Conservation (phyloP, 2,888 invertebrate species). For the Trypoxylon attenuatum region DNA sequence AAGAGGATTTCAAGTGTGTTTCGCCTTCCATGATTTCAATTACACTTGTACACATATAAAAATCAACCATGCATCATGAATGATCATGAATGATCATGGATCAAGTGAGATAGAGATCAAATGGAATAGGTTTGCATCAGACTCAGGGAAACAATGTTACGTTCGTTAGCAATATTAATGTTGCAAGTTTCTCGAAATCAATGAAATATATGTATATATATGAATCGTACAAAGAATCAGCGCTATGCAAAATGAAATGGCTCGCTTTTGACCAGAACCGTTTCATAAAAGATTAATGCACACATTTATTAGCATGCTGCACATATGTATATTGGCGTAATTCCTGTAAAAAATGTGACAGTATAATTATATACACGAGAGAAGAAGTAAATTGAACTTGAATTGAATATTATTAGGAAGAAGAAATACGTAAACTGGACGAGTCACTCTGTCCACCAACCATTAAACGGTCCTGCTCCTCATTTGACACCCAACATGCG, state of each 20-base stretch:
- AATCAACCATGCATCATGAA: constrained; percentile 58
- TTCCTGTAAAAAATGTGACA: constrained; percentile 41
- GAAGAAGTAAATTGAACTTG: constrained; percentile 28
- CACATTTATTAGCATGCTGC: constrained; percentile 55
- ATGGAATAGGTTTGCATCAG: constrained; percentile 29
- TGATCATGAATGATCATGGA: constrained; percentile 45
- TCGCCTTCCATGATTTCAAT: constrained; percentile 33
- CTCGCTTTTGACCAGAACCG: constrained; percentile 47
- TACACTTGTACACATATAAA: constrained; percentile 47
- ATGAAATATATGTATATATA: constrained; percentile 26
- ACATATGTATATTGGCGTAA: constrained; percentile 44
- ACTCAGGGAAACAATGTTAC: constrained; percentile 33
- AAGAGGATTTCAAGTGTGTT: constrained; percentile 30
- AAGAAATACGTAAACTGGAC: constrained; percentile 14
- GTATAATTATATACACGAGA: constrained; percentile 48
- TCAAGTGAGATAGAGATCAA: too few relatives aligned
- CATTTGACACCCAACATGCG: constrained; percentile 52
- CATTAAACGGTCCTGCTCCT: constrained; percentile 39
- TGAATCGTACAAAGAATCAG: constrained; percentile 46
- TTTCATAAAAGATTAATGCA: constrained; percentile 45
- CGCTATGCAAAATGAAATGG: constrained; percentile 47
- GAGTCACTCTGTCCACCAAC: constrained; percentile 42
- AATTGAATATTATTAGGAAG: constrained; percentile 23
- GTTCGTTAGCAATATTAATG: constrained; percentile 32
- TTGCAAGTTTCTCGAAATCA: constrained; percentile 37